Evolutionary conservation across 1,140 invertebrate species (phyloP).

Genomic region (Leptinotarsa lineolata): DNA sequence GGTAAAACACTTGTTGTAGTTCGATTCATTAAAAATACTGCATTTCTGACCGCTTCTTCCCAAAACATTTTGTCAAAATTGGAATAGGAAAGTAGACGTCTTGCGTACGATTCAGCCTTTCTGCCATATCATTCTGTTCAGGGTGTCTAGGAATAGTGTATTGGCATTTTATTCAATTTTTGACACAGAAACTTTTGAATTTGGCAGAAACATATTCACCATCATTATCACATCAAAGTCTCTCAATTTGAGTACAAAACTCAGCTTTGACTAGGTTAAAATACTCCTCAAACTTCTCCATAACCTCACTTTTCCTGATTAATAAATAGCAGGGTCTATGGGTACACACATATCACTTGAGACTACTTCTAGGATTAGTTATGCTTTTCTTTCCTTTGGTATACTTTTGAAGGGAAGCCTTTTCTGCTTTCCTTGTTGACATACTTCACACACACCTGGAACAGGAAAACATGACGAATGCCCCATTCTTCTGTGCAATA

Average conservation of each 20-base stretch:
- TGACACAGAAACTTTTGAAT: slow-evolving; percentile 37
- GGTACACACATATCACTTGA: slow-evolving; percentile 21
- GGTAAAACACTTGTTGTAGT: slow-evolving; percentile 34
- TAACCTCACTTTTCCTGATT: slow-evolving; percentile 35
- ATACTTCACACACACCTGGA: not conserved
- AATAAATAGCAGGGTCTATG: slow-evolving; percentile 43
- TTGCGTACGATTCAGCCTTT: slow-evolving; percentile 53
- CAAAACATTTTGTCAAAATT: slow-evolving; percentile 44
- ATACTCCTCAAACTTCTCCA: slow-evolving; percentile 19
- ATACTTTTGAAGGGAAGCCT: not conserved
- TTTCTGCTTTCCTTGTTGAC: not conserved
- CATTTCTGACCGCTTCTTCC: slow-evolving; percentile 48
- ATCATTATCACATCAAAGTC: slow-evolving; percentile 29
- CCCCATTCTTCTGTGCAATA: slow-evolving; percentile 28
- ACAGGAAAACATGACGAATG: not conserved
- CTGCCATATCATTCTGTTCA: slow-evolving; percentile 53
- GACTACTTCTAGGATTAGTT: slow-evolving; percentile 14
- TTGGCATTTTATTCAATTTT: slow-evolving; percentile 34
- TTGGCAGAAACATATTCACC: slow-evolving; percentile 37
- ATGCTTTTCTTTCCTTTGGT: not conserved
- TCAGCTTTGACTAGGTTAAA: slow-evolving; percentile 8
- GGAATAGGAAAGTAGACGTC: slow-evolving; percentile 48
- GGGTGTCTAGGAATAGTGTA: slow-evolving; percentile 47
- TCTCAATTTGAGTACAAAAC: slow-evolving; percentile 21
- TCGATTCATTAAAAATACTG: slow-evolving; percentile 57